Evolutionary conservation across 1,140 invertebrate genomes (phyloP).

Genomic region (Onthophagus taurus): DNA sequence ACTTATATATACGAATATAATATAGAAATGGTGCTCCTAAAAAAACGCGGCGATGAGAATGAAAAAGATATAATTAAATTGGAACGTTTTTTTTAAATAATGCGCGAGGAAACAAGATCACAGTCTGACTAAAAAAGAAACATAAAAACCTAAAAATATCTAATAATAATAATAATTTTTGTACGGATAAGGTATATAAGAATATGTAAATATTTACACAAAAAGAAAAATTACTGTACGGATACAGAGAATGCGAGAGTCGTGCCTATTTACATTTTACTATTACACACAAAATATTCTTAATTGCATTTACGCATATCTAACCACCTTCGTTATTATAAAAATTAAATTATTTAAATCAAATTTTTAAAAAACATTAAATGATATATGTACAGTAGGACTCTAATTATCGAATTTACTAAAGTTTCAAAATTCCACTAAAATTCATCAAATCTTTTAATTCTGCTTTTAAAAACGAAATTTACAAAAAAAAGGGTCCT

Average conservation of each 20-base stretch:
- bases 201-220: no score
- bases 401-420: background rate
- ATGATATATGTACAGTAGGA: background rate
- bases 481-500: background rate
- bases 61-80: no score
- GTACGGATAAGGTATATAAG: conserved; percentile 13
- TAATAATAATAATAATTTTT: conserved; percentile 13
- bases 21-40: no score
- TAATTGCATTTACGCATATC: conserved; percentile 10
- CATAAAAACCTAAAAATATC: no score
- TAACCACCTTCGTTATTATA: conserved; percentile 2
- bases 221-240: conserved; percentile 6
- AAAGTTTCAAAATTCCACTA: no score
- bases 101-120: no score
- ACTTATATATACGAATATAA: no score
- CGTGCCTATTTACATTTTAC: conserved; percentile 9
- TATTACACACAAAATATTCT: conserved; percentile 3
- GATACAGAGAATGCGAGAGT: conserved; percentile 7
- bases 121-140: no score
- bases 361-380: conserved; percentile 3
- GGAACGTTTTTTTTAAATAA: no score
- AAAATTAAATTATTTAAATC: background rate
- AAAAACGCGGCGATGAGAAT: no score
- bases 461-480: background rate
- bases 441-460: no score